Evolutionary conservation across 1,140 invertebrate species (phyloP), one percentile per base, ranked within the genome.

Genomic region (Brachionus asplanchnoidis): DNA sequence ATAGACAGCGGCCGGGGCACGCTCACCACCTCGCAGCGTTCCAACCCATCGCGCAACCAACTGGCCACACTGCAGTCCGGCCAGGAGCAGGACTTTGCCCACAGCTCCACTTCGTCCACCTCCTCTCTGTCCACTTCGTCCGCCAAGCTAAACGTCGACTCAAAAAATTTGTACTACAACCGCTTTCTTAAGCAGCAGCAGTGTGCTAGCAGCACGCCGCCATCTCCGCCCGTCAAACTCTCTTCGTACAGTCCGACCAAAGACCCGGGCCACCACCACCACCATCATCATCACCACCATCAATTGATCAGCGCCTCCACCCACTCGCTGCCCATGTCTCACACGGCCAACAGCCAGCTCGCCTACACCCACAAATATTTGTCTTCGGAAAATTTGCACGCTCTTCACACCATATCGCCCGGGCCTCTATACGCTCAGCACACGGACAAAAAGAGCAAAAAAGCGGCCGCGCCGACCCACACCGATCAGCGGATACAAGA

Each of bases 1-100:
- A 88, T 89, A 40, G 89, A 90, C 86, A 90, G 89, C 87, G 89
- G 89, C 26, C 86, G 87, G 23, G 88, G 88, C 46, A 90, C 89
- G 11, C 87, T 90, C 86, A 86, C 65, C 23, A 82, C 79, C n/a
- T 68, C 79, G 32, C 79, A 82, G 60, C 20, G 79, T 9, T 65
- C 88, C 36, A 88, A 88, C 12, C 40, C 68, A 36, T 70, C 78
- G 0, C 82, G 44, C 4, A 53, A 20, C 79, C 86, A 46, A 60
- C 85, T 86, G 87, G 66, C 85, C 88, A 46, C 84, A 86, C 28
- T 87, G 87, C 53, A 87, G 86, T 87, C 87, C 78, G 78, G 84
- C 42, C 73, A 65, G 28, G 79, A 82, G 40, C 79, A 82, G 23
- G 53, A 82, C 40, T 82, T 85, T 36, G 65, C 66, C 17, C 85